A percentile compares a stretch with the other conserved stretches of the same genome.
Conservation (phyloP, 2,888 invertebrate genomes). For the Dicranocentrus wangi region DNA sequence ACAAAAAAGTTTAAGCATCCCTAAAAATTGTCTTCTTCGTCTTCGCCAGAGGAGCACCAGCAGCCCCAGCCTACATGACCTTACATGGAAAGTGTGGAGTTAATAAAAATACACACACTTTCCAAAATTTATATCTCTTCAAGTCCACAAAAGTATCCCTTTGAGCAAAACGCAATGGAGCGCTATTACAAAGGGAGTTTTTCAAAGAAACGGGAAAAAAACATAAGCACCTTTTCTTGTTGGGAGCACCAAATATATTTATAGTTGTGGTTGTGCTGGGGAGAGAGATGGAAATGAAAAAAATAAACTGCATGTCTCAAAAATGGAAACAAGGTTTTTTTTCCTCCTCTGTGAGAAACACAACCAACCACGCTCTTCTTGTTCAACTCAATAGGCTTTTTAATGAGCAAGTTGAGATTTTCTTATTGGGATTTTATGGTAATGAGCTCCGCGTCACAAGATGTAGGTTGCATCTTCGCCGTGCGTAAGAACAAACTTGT, state of each 20-base stretch:
- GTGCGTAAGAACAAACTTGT: neutral
- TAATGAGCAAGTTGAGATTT: conserved; percentile 65
- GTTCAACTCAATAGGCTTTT: conserved; percentile 59
- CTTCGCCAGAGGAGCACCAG: too few species aligned
- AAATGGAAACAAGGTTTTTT: neutral
- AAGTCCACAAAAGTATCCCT: conserved; percentile 54
- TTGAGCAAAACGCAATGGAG: conserved; percentile 24
- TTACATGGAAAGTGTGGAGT: conserved; percentile 64
- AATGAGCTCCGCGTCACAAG: neutral
- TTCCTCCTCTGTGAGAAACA: conserved; percentile 13
- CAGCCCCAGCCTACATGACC: conserved; percentile 50
- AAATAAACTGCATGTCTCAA: neutral
- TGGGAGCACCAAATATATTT: neutral
- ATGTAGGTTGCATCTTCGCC: neutral
- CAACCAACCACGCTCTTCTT: conserved; percentile 32
- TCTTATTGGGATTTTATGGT: conserved; percentile 65
- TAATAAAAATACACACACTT: conserved; percentile 46
- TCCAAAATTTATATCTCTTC: conserved; percentile 39
- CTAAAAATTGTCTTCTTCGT: conserved; percentile 58
- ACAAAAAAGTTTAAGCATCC: conserved; percentile 52
- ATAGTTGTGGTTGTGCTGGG: too few species aligned
- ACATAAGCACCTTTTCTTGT: conserved; percentile 3
- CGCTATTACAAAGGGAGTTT: conserved; percentile 22
- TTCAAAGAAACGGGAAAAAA: conserved; percentile 24
- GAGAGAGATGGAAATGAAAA: neutral